phyloP scores from a whole-genome alignment of 2,888 invertebrate species.

The Caenorhabditis virilis region DNA sequence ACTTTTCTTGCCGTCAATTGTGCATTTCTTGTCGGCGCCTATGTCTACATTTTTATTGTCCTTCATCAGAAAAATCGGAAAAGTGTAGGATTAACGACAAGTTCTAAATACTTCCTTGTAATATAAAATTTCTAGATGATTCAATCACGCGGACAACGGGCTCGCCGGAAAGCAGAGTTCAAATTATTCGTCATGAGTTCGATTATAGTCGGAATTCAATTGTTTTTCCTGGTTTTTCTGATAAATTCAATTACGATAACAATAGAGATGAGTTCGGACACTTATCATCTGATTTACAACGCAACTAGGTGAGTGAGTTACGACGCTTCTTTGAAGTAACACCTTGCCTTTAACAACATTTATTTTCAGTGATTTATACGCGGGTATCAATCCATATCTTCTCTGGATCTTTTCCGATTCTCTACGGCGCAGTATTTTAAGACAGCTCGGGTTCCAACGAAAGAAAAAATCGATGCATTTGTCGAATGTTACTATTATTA shows the following conservation, averaged over 20 bases:
- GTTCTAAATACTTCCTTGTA: too few species aligned
- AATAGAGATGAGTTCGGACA: background rate
- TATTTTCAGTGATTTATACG: background rate
- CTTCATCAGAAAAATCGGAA: too few species aligned
- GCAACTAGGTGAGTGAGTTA: background rate
- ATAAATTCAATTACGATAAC: background rate
- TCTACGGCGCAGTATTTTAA: conserved; percentile 1
- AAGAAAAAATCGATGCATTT: too few species aligned
- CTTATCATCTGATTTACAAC: background rate
- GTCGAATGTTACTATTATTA: too few species aligned
- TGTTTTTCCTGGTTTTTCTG: background rate
- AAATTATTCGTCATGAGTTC: background rate
- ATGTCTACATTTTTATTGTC: too few species aligned
- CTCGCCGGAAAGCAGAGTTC: too few species aligned
- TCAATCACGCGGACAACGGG: too few species aligned
- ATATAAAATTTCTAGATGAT: too few species aligned
- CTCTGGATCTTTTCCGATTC: conserved; percentile 2
- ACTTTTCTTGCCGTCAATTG: too few species aligned
- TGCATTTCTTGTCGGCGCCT: too few species aligned
- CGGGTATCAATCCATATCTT: conserved; percentile 2
- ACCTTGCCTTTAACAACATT: background rate
- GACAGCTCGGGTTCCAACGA: background rate
- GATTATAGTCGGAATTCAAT: background rate
- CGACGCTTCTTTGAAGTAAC: background rate
- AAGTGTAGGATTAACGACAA: too few species aligned